phyloP scores from a whole-genome alignment of 2,888 invertebrate genomes.

The Epistrophe eligans region DNA sequence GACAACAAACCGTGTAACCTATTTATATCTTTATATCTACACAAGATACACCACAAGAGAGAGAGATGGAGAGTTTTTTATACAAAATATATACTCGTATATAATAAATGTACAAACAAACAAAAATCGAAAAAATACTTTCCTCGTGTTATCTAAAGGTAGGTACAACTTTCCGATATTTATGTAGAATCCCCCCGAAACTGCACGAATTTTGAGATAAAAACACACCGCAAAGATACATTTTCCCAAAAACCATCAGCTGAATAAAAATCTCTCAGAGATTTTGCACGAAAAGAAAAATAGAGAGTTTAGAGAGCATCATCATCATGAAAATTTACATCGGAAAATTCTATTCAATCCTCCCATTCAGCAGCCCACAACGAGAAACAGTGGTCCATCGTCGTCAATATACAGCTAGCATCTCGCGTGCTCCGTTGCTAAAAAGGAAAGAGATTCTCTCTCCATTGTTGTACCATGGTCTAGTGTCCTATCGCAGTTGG shows the following conservation, averaged over 20 bases:
- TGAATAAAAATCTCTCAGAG: conserved; percentile 28
- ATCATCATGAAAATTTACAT: conserved; percentile 47
- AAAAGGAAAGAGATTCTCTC: conserved; percentile 73
- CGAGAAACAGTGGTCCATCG: conserved; percentile 30
- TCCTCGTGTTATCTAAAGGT: conserved; percentile 65
- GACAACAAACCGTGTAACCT: conserved; percentile 74
- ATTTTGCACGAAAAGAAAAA: not conserved
- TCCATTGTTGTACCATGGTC: conserved; percentile 77
- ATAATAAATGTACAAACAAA: conserved; percentile 27
- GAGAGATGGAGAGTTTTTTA: conserved; percentile 17
- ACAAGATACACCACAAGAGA: not conserved
- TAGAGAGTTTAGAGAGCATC: too few species aligned
- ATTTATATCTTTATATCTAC: conserved; percentile 75
- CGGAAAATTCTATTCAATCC: conserved; percentile 53
- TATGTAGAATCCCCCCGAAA: conserved; percentile 57
- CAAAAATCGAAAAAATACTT: conserved; percentile 56
- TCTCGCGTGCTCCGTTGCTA: conserved; percentile 47
- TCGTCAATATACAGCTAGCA: conserved; percentile 34
- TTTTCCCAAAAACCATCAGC: conserved; percentile 3
- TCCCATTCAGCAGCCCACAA: conserved; percentile 69
- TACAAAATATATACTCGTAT: not conserved
- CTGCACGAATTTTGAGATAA: conserved; percentile 59
- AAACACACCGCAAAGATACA: conserved; percentile 51
- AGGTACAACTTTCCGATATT: conserved; percentile 36
- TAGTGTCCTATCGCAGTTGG: conserved; percentile 81